Conservation (phyloP, 2,888 invertebrate species). For the Caenorhabditis afra region DNA sequence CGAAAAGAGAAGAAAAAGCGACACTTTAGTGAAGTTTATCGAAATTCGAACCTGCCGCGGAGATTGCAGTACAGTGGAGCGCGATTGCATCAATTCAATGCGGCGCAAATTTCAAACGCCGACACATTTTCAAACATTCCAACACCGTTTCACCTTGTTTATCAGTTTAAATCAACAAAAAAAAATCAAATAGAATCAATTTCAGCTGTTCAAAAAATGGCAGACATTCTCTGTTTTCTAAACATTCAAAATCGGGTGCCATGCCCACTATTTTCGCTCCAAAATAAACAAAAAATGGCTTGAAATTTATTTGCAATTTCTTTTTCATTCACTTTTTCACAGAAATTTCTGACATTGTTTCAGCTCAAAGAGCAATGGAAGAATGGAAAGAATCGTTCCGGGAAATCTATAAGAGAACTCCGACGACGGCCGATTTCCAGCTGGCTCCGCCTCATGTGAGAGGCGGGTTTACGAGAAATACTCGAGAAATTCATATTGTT, state of each 20-base stretch:
- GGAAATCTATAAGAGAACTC: slow-evolving; percentile 69
- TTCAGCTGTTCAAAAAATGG: too few species aligned
- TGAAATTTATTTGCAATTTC: too few species aligned
- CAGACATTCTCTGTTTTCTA: too few species aligned
- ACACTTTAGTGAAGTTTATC: neutral
- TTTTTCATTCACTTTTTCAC: too few species aligned
- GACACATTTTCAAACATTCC: neutral
- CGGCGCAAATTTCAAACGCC: neutral
- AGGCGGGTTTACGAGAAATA: slow-evolving; percentile 33
- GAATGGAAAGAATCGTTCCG: slow-evolving; percentile 69
- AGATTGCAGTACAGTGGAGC: neutral
- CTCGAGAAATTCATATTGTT: neutral
- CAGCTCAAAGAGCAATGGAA: slow-evolving; percentile 40
- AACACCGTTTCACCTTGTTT: neutral
- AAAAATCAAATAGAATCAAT: too few species aligned
- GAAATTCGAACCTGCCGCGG: slow-evolving; percentile 19
- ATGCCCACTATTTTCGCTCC: too few species aligned
- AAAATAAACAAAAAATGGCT: too few species aligned
- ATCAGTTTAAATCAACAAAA: too few species aligned
- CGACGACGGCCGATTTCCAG: slow-evolving; percentile 56
- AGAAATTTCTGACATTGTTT: neutral
- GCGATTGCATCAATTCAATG: neutral
- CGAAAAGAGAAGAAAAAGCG: neutral
- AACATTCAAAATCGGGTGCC: too few species aligned
- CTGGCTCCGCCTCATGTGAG: slow-evolving; percentile 61